Conservation (phyloP, 37 sponge, comb jelly and placozoan genomes). For the Beroe ovata region DNA sequence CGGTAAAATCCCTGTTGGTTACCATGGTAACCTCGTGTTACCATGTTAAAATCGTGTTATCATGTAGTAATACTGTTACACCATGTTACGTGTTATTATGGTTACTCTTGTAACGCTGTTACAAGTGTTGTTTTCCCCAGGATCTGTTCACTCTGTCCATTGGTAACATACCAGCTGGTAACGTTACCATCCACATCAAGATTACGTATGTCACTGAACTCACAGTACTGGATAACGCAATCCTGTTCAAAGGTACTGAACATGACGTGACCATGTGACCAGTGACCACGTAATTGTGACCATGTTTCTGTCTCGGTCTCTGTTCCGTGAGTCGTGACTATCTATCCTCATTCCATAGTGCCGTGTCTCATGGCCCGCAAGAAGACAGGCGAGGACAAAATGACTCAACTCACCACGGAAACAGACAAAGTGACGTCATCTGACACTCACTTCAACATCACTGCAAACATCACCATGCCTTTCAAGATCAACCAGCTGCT, state of each 20-base stretch:
- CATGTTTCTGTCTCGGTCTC: too few relatives aligned
- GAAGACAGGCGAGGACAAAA: constrained; percentile 8
- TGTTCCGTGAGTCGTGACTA: too few relatives aligned
- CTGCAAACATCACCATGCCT: constrained; percentile 78
- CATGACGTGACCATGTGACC: too few relatives aligned
- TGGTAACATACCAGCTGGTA: constrained; percentile 93
- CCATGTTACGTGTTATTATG: too few relatives aligned
- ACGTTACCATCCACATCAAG: constrained; percentile 93
- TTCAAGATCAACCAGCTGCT: constrained; percentile 85
- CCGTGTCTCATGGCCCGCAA: constrained; percentile 1
- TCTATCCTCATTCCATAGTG: too few relatives aligned
- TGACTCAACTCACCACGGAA: constrained; percentile 49
- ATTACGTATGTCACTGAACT: constrained; percentile 98
- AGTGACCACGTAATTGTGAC: too few relatives aligned
- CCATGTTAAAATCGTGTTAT: too few relatives aligned
- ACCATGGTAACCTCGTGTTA: too few relatives aligned
- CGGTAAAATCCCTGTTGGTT: too few relatives aligned
- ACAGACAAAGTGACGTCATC: constrained; percentile 6
- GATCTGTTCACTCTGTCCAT: constrained; percentile 99
- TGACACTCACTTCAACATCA: background rate
- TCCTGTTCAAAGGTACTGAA: constrained; percentile 74
- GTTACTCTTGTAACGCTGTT: too few relatives aligned
- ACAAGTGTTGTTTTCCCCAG: too few relatives aligned
- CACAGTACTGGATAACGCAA: constrained; percentile 84
- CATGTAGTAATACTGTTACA: too few relatives aligned